Base-by-base conservation (phyloP, 2,888 invertebrate species). In the Lithophane socia region DNA sequence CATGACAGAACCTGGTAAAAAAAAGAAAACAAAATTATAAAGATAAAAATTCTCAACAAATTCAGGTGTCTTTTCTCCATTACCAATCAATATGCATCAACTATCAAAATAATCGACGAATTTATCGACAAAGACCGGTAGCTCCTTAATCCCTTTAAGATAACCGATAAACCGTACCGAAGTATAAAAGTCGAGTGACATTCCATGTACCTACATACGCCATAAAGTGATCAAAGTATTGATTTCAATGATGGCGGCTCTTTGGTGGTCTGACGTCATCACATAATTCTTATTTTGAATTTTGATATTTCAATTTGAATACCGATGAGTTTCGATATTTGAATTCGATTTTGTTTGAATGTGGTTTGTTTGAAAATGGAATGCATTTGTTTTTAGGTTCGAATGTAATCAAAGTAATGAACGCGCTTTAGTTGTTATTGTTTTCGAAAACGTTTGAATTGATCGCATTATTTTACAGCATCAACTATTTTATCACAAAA, bases 111-210 rank as follows among this genome's bases (percentile, higher is more conserved):
- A 81, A 86, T 77, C 80, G 78, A 77, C 66, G 42, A 60, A 75
- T 65, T 75, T 84, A 84, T 86, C 78, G 77, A 73, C 77, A 82
- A 94, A 94, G 93, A 95, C 95, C 94, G 93, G 95, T 95, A 95
- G 94, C 94, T 84, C 88, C 89, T 79, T 92, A 92, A 93, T 93
- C 92, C 93, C 91, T 93, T 94, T 93, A 93, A 95, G 95, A 95
- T 95, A 93, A 92, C 84, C 87, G 76, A 83, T 86, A 87, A 86
- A 73, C 80, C 85, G 85, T 86, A 89, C 89, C 88, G 87, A 89
- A 87, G 90, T 87, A 92, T 91, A 91, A 92, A 91, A 90, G 54
- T 86, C 88, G 88, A 96, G 95, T 95, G 94, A 92, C 95, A 95
- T 96, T 95, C 94, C 95, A 83, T 95, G 95, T 95, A 92, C 87